Evolutionary conservation across 1,140 invertebrate genomes (phyloP), one percentile per base, ranked within the genome.

Genomic region (Magallana angulata): DNA sequence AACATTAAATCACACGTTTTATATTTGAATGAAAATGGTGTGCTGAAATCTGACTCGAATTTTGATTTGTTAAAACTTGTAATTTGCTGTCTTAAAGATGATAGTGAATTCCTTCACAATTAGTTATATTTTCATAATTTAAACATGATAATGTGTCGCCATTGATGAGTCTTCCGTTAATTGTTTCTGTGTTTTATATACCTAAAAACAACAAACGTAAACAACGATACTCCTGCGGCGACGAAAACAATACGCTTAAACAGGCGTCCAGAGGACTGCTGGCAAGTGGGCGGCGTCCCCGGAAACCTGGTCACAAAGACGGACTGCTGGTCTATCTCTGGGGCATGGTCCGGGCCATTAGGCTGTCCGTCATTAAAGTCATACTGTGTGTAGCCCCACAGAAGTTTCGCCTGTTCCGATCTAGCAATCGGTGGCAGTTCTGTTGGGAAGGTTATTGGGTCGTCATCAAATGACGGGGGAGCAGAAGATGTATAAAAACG

Each of bases 341-440:
- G 81, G 57, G 57, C 24, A 18, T 84, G 24, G 7, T 84, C 57
- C 3, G 82, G 57, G 18, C 82, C 82, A 16, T 89, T 89, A 18
- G 82, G 14, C 48, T 87, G 30, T 30, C 80, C 82, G 30, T 89
- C 82, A n/a, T 81, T 59, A 81, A 87, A 89, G 36, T 84, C 58
- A 68, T 89, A 89, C 11, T 48, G 48, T 36, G 80, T 56, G 59
- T 59, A 36, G n/a, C 90, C 90, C 58, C 82, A 81, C 68, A 90
- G 80, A 12, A 71, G 80, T 64, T 84, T 71, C 5, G 81, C 88
- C 3, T 89, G 84, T 6, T 87, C 58, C 24, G 82, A 83, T 60
- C n/a, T 64, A 7, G 85, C 88, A 7, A 82, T 76, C 12, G 62
- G 64, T 12, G 90, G 87, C 36, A 85, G 57, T 30, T 89, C 64